These are phyloP conservation scores for Pristionchus exspectatus DNA, from an alignment of 2,888 invertebrate species.

Conservation along the genomic window DNA sequence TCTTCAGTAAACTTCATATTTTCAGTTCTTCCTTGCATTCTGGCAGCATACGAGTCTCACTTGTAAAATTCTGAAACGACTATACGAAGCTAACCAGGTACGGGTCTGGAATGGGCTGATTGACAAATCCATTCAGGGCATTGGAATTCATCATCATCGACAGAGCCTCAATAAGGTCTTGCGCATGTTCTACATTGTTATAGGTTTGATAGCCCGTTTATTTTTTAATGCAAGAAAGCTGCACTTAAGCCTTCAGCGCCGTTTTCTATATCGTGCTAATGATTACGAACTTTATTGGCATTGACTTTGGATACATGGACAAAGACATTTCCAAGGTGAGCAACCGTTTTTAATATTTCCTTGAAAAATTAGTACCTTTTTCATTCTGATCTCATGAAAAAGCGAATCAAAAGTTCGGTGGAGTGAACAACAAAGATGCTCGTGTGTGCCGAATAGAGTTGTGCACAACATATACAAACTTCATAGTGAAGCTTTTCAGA, in stretches of 20 bases:
- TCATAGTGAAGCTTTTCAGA: background rate
- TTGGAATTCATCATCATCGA: background rate
- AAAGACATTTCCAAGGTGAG: background rate
- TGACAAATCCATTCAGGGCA: background rate
- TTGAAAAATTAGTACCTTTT: no score
- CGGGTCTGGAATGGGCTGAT: background rate
- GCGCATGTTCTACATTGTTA: background rate
- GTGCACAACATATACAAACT: no score
- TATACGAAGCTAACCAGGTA: constrained; percentile 3
- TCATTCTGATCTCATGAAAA: no score
- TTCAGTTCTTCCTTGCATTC: constrained; percentile 19
- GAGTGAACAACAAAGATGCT: no score
- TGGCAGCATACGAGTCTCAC: constrained; percentile 21
- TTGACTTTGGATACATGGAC: constrained; percentile 12
- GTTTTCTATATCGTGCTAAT: background rate
- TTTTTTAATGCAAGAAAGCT: no score
- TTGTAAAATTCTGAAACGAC: background rate
- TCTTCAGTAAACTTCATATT: background rate
- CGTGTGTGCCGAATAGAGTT: no score
- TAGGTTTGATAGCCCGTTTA: background rate
- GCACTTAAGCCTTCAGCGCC: background rate
- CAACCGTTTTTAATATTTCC: background rate
- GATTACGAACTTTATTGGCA: background rate
- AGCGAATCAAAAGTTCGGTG: no score
- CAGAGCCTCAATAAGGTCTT: background rate